Conservation (phyloP, 2,113 vertebrate genomes). For the Emydocephalus ijimae region DNA sequence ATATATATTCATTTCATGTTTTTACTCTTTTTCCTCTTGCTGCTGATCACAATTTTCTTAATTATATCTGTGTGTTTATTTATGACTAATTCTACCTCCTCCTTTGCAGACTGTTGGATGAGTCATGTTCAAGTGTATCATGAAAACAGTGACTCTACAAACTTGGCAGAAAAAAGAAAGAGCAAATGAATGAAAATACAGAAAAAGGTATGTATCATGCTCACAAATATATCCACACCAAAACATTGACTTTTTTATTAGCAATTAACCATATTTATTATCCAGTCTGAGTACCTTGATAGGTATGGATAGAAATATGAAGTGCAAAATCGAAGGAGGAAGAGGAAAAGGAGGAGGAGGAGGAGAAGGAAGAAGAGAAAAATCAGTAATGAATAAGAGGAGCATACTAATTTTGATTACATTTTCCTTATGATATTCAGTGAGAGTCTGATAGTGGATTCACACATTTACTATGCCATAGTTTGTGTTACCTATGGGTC, state of each 20-base stretch:
- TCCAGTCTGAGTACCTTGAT: not conserved
- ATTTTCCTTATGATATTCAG: not conserved
- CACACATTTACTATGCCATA: not conserved
- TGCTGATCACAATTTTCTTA: constrained; percentile 35
- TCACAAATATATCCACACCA: not conserved
- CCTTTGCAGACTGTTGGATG: constrained; percentile 13
- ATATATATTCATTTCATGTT: constrained; percentile 18
- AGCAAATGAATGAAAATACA: not conserved
- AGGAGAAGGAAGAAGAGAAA: not conserved
- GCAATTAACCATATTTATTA: not conserved
- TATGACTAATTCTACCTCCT: constrained; percentile 38
- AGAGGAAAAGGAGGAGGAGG: no score
- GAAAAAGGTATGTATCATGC: not conserved
- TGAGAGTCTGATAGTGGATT: not conserved
- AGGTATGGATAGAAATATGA: not conserved
- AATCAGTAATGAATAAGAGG: not conserved
- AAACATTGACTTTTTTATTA: not conserved
- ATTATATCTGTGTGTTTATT: constrained; percentile 44
- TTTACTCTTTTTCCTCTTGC: constrained; percentile 26
- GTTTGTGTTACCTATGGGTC: not conserved
- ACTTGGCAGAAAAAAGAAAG: not conserved
- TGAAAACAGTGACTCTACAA: not conserved
- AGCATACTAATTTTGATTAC: not conserved
- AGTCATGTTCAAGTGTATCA: constrained; percentile 28
- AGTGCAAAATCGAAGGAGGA: not conserved